Base-by-base conservation (phyloP, 2,113 vertebrate species). In the Coturnix japonica region DNA sequence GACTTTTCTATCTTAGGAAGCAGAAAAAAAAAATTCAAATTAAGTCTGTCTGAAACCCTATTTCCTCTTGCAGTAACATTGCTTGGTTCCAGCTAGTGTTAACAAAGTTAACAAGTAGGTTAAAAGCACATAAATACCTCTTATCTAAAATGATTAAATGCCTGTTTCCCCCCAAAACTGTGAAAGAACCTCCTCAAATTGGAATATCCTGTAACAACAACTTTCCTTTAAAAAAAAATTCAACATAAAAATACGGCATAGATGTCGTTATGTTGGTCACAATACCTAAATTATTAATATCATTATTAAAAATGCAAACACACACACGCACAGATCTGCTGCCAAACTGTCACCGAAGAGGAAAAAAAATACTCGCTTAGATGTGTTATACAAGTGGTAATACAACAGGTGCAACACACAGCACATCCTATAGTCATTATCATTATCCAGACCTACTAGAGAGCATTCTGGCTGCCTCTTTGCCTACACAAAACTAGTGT, bases 1-100 rank as follows among this genome's bases (percentile, higher is more conserved):
- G 19, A 57, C 2, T 44, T 79, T 74, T 91, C 5, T 72, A 65
- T 14, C n/a, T 54, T 67, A 43, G 5, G n/a, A 3, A 47, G 25
- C 14, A 61, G 47, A 49, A 39, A 64, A 44, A 77, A 2, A 3
- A 7, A 41, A 7, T 14, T 14, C 53, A 71, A 57, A 54, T 9
- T 28, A 9, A 17, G 2, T 2, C 3, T 5, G 6, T 4, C 20
- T 9, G 14, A 88, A 43, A 35, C 56, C 12, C 18, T 8, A 4
- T 35, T 19, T 59, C 15, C 23, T 64, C 5, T 59, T 56, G 75
- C 7, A 64, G 8, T 71, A 37, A 4, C 72, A 89, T 81, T n/a
- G 18, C 12, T 37, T 37, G 7, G 13, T 14, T 54, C 31, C 59
- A 43, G 20, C 1, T 53, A 41, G 7, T 28, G 7, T n/a, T 85